phyloP scores from a whole-genome alignment of 2,888 invertebrate species.

The Aspidapion aeneum region DNA sequence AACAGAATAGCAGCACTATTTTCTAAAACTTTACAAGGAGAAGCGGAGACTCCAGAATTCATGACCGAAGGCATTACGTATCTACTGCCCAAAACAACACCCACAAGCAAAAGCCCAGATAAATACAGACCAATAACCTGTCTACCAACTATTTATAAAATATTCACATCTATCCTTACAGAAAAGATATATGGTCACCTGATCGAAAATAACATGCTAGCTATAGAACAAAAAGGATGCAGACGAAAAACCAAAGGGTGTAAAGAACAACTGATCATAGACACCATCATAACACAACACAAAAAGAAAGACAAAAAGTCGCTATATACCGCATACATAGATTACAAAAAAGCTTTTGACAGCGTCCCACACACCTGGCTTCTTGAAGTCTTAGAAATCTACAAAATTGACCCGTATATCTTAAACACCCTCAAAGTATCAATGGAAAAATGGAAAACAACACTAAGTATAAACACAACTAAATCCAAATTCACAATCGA shows the following conservation, averaged over 20 bases:
- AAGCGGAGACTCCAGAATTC: neutral
- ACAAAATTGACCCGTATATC: too few relatives aligned
- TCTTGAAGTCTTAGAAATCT: too few relatives aligned
- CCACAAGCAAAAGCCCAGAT: neutral
- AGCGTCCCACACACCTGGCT: too few relatives aligned
- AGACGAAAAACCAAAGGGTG: neutral
- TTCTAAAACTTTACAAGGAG: neutral
- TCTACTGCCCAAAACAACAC: neutral
- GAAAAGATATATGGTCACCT: neutral
- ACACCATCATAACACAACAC: neutral
- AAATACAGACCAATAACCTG: neutral
- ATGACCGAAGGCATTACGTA: neutral
- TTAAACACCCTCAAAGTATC: neutral
- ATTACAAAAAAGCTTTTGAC: conserved; percentile 5
- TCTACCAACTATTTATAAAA: too few relatives aligned
- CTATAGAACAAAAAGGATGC: conserved; percentile 6
- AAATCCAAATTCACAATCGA: too few relatives aligned
- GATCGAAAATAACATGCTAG: neutral
- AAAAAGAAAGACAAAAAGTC: neutral
- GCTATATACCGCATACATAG: conserved; percentile 1
- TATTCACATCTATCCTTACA: neutral
- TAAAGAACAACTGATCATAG: neutral
- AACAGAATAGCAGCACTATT: neutral
- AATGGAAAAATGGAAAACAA: conserved; percentile 6
- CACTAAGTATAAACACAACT: too few relatives aligned